phyloP scores from a whole-genome alignment of 2,113 vertebrate genomes.

The Vulpes lagopus region DNA sequence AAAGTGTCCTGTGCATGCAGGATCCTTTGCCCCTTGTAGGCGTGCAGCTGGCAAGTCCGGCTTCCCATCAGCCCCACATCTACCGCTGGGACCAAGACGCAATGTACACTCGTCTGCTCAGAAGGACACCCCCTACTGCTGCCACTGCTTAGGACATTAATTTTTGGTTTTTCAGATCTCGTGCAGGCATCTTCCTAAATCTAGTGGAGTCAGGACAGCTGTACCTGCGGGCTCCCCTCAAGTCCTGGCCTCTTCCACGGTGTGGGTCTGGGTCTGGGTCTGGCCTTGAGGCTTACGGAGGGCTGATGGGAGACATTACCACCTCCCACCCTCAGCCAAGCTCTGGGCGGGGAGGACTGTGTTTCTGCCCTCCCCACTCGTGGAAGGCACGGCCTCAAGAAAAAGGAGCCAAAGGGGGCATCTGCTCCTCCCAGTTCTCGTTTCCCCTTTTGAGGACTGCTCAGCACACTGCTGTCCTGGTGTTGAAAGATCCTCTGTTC shows the following conservation, averaged over 20 bases:
- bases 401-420: not conserved
- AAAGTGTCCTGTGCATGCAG: not conserved
- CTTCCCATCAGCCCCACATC: not conserved
- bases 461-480: not conserved
- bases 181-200: not conserved
- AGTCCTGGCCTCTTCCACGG: no score
- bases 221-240: not conserved
- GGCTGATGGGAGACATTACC: no score
- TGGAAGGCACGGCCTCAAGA: not conserved
- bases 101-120: not conserved
- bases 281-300: no score
- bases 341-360: no score
- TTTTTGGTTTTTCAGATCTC: not conserved
- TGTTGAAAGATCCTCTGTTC: not conserved
- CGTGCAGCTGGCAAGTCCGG: not conserved
- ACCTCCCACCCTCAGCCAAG: no score
- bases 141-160: not conserved
- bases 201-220: not conserved
- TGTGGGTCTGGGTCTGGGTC: no score
- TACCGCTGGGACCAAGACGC: not conserved
- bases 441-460: not conserved
- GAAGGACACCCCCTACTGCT: not conserved
- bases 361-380: not conserved
- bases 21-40: not conserved
- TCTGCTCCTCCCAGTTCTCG: not conserved